phyloP scores from a whole-genome alignment of 2,113 vertebrate genomes.

The Myanophis thanlyinensis region DNA sequence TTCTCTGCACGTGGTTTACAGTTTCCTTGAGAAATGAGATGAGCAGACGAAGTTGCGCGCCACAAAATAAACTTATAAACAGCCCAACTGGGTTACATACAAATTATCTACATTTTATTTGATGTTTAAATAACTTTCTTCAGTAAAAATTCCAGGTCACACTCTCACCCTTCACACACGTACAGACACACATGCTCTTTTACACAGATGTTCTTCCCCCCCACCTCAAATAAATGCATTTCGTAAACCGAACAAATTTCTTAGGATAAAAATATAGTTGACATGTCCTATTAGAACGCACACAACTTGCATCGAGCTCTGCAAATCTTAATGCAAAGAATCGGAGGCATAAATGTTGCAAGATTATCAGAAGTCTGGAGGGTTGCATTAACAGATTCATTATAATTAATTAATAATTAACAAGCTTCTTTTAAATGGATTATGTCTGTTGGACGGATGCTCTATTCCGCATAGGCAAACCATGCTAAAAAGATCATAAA shows the following conservation, averaged over 20 bases:
- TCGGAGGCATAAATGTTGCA: slow-evolving; percentile 45
- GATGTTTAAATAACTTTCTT: slow-evolving; percentile 82
- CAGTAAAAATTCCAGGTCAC: slow-evolving; percentile 81
- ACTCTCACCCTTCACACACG: slow-evolving; percentile 44
- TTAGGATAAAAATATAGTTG: slow-evolving; percentile 59
- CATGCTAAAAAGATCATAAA: slow-evolving; percentile 12
- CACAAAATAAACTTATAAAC: slow-evolving; percentile 56
- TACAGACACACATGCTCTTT: not conserved
- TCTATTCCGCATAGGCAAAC: not conserved
- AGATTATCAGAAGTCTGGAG: slow-evolving; percentile 46
- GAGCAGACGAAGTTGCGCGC: not conserved
- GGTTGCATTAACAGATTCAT: slow-evolving; percentile 32
- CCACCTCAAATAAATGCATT: slow-evolving; percentile 74
- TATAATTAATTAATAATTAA: too few species aligned
- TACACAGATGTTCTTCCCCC: not conserved
- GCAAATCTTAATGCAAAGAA: slow-evolving; percentile 61
- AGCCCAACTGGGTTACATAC: slow-evolving; percentile 67
- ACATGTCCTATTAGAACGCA: slow-evolving; percentile 53
- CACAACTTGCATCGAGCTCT: slow-evolving; percentile 39
- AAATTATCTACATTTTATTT: slow-evolving; percentile 84
- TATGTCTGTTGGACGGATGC: not conserved
- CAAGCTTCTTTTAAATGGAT: slow-evolving; percentile 26
- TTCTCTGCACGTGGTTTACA: not conserved
- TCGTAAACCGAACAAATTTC: slow-evolving; percentile 60
- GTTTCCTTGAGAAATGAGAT: not conserved